Percentiles rank a stretch among this genome's conserved stretches.
Evolutionary conservation across 2,113 vertebrate species (phyloP).

Genomic region (Coptodon bakossiorum): DNA sequence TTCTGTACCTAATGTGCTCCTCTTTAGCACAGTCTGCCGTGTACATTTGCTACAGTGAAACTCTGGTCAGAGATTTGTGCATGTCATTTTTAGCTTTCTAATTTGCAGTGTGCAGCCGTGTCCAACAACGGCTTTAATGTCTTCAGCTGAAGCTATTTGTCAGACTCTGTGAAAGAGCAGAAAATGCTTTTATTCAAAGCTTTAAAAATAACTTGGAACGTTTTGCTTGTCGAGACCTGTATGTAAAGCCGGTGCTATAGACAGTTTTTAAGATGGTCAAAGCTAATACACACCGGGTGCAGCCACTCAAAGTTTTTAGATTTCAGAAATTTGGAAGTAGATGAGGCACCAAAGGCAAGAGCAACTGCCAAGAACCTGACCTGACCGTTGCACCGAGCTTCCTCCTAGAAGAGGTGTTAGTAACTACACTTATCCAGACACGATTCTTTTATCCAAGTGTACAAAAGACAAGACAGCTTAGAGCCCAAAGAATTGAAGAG

Average conservation of each 20-base stretch:
- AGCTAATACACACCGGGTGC: accelerated
- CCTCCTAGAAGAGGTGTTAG: neutral
- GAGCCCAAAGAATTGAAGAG: neutral
- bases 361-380: neutral
- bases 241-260: accelerated
- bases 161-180: neutral
- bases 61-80: neutral
- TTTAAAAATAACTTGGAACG: neutral
- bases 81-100: neutral
- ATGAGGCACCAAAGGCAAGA: neutral
- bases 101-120: neutral
- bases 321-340: neutral
- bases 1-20: neutral
- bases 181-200: neutral
- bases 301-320: neutral
- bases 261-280: neutral
- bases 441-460: neutral
- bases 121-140: neutral
- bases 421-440: neutral
- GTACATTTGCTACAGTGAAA: neutral
- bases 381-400: neutral
- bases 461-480: neutral
- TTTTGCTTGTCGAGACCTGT: neutral
- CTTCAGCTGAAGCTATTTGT: neutral
- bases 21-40: neutral